These are phyloP conservation scores for Cepaea nemoralis DNA, from an alignment of 1,140 invertebrate species.

Conservation along the genomic window DNA sequence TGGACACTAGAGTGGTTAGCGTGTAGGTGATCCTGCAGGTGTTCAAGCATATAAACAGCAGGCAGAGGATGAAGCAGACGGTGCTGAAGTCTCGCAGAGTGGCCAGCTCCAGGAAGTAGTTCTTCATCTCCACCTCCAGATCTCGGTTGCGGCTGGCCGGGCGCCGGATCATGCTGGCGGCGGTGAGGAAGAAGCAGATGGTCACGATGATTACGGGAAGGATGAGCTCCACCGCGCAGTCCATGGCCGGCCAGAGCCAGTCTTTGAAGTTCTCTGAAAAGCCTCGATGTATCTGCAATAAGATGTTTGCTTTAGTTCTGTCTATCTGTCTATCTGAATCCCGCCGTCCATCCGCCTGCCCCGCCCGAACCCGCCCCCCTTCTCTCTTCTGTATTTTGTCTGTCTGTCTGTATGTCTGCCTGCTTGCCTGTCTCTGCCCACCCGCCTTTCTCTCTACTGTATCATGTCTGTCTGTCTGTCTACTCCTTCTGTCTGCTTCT, in stretches of 20 bases:
- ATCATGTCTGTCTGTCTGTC: too few relatives aligned
- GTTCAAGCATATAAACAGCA: conserved; percentile 47
- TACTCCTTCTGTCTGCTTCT: too few relatives aligned
- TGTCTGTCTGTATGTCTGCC: too few relatives aligned
- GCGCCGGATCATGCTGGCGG: conserved; percentile 24
- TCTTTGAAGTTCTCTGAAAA: conserved; percentile 58
- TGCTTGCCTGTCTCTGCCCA: too few relatives aligned
- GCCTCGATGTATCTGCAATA: conserved; percentile 52
- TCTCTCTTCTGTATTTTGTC: too few relatives aligned
- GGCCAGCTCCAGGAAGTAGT: conserved; percentile 64
- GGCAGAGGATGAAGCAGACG: conserved; percentile 48
- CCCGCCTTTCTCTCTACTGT: too few relatives aligned
- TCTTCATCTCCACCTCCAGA: conserved; percentile 49
- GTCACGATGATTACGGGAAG: conserved; percentile 56
- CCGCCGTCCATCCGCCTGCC: too few relatives aligned
- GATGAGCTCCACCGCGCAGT: conserved; percentile 53
- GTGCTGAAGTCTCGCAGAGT: conserved; percentile 54
- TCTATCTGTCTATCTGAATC: too few relatives aligned
- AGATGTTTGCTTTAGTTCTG: too few relatives aligned
- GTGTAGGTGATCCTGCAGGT: conserved; percentile 37
- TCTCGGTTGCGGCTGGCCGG: conserved; percentile 17
- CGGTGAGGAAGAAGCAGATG: conserved; percentile 46
- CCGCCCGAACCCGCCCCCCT: too few relatives aligned
- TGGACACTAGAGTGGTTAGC: conserved; percentile 37
- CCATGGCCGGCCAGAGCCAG: conserved; percentile 61